Evolutionary conservation across 2,113 vertebrate genomes (phyloP).

Genomic region (Phylloscopus whistleri): DNA sequence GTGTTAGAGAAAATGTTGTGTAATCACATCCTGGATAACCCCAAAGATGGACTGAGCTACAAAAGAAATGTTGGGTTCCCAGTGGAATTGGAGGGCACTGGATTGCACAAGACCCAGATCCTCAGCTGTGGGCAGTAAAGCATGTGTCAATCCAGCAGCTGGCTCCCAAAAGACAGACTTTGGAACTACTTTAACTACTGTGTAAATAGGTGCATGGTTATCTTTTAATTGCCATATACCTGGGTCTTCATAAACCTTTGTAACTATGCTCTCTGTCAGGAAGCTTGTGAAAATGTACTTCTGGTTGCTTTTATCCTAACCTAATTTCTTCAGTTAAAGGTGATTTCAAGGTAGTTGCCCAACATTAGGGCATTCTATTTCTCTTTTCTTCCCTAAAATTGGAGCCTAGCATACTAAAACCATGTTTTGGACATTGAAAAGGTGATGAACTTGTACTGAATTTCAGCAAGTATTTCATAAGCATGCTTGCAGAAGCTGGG

Average conservation of each 20-base stretch:
- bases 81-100: neutral
- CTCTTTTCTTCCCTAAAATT: neutral
- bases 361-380: neutral
- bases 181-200: slow-evolving; percentile 23
- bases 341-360: neutral
- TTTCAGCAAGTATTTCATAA: neutral
- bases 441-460: neutral
- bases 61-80: slow-evolving; percentile 21
- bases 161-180: slow-evolving; percentile 41
- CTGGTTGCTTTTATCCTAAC: neutral
- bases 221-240: neutral
- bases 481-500: neutral
- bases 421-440: neutral
- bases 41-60: neutral
- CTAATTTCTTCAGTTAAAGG: neutral
- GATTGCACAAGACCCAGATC: slow-evolving; percentile 15
- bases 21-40: slow-evolving; percentile 9
- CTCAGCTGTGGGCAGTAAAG: slow-evolving; percentile 22
- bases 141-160: neutral
- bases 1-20: neutral
- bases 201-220: slow-evolving; percentile 34
- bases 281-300: neutral
- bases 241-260: slow-evolving; percentile 4
- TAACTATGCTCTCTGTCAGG: neutral
- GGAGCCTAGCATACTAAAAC: neutral